phyloP scores from a whole-genome alignment of 2,113 vertebrate genomes.

The Potamarius usumacintae region DNA sequence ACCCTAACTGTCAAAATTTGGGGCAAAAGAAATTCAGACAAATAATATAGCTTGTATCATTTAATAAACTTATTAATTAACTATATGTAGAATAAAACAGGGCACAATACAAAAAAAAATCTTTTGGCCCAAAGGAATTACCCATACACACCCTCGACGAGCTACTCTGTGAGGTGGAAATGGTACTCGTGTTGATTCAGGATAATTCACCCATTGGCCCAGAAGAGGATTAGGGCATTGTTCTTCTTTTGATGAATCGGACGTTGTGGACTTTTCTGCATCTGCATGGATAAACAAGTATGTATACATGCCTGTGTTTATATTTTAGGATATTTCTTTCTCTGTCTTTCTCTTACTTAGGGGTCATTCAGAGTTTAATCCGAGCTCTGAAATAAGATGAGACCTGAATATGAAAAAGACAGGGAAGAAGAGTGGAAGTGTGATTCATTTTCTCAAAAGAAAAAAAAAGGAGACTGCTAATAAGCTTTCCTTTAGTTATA shows the following conservation, averaged over 20 bases:
- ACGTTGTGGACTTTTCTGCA: slow-evolving; percentile 52
- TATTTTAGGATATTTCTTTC: background rate
- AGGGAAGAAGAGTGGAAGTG: background rate
- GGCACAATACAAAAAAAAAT: background rate
- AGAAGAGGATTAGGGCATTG: slow-evolving; percentile 73
- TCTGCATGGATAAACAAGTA: slow-evolving; percentile 2
- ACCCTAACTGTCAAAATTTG: background rate
- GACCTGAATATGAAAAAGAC: background rate
- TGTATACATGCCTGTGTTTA: background rate
- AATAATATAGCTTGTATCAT: background rate
- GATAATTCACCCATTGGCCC: slow-evolving; percentile 74
- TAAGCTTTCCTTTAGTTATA: background rate
- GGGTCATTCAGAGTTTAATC: background rate
- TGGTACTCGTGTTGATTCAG: slow-evolving; percentile 68
- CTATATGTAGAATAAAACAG: background rate
- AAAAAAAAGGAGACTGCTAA: background rate
- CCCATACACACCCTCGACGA: background rate
- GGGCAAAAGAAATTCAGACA: slow-evolving; percentile 13
- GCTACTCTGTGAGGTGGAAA: background rate
- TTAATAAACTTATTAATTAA: background rate
- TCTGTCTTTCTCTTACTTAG: background rate
- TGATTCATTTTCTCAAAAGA: background rate
- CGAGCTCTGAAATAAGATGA: background rate
- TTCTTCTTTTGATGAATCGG: slow-evolving; percentile 69
- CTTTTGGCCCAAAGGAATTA: background rate